Evolutionary conservation across 2,888 invertebrate genomes (phyloP).

Genomic region (Himalopsyche anomala): DNA sequence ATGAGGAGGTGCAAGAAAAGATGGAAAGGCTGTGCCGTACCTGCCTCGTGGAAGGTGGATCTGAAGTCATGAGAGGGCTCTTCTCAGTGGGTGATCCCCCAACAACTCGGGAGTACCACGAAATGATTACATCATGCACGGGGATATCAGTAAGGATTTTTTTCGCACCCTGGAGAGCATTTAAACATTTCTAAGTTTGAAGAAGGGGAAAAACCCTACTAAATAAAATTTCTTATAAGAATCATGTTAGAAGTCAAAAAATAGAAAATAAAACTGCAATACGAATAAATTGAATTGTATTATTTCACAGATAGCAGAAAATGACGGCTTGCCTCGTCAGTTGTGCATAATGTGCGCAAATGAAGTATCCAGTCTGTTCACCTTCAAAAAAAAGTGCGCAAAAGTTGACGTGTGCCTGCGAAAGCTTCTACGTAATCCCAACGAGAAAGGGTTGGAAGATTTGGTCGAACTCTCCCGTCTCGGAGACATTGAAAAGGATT

Average conservation of each 20-base stretch:
- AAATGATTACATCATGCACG: conserved; percentile 57
- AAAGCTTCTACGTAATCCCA: not conserved
- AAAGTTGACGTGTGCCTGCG: conserved; percentile 44
- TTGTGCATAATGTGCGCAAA: conserved; percentile 52
- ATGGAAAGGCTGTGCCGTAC: conserved; percentile 54
- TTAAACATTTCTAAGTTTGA: too few species aligned
- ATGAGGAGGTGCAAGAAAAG: not conserved
- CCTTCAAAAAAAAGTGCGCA: conserved; percentile 49
- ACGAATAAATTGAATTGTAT: not conserved
- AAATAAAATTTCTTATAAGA: too few species aligned
- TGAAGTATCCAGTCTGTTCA: conserved; percentile 45
- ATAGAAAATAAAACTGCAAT: too few species aligned
- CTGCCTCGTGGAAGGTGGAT: conserved; percentile 46
- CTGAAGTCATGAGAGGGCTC: conserved; percentile 41
- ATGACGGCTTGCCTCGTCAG: conserved; percentile 54
- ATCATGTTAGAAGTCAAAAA: too few species aligned
- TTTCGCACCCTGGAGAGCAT: too few species aligned
- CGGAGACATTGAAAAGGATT: conserved; percentile 19
- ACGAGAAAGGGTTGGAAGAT: not conserved
- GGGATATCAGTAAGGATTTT: conserved; percentile 47
- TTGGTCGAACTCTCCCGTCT: not conserved
- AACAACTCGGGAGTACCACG: conserved; percentile 27
- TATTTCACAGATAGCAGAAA: conserved; percentile 49
- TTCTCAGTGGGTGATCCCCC: conserved; percentile 1
- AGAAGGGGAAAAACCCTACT: too few species aligned